A percentile compares a stretch with the other conserved stretches of the same genome.
These are phyloP conservation scores for Sylvicola fuscatus DNA, from an alignment of 2,888 invertebrate species.

Conservation along the genomic window DNA sequence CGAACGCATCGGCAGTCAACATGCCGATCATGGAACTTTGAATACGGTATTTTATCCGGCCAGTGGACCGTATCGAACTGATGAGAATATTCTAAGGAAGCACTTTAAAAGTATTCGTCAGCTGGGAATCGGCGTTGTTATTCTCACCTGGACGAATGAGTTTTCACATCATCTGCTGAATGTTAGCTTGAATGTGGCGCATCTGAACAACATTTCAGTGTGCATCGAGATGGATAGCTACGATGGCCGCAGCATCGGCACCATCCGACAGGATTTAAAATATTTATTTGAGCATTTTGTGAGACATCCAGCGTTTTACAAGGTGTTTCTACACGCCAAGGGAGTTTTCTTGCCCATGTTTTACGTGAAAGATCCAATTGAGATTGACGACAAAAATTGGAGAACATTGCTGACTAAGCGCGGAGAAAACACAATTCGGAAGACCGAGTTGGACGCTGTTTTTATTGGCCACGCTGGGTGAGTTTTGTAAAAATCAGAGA, in stretches of 20 bases:
- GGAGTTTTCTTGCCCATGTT: conserved; percentile 29
- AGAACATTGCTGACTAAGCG: conserved; percentile 20
- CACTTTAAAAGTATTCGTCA: conserved; percentile 38
- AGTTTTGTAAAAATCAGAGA: conserved; percentile 4
- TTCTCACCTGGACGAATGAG: conserved; percentile 34
- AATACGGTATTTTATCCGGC: conserved; percentile 23
- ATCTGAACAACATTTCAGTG: conserved; percentile 29
- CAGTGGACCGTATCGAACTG: conserved; percentile 19
- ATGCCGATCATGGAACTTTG: conserved; percentile 6
- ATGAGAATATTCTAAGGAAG: conserved; percentile 24
- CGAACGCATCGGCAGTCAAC: neutral
- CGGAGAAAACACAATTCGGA: conserved; percentile 25
- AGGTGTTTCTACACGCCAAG: conserved; percentile 18
- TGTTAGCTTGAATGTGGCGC: conserved; percentile 23
- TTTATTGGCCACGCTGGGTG: conserved; percentile 32
- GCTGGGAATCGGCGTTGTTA: conserved; percentile 36
- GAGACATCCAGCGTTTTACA: conserved; percentile 17
- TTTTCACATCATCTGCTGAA: conserved; percentile 24
- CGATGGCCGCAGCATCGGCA: conserved; percentile 27
- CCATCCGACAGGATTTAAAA: conserved; percentile 26
- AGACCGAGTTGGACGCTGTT: conserved; percentile 32
- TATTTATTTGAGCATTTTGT: conserved; percentile 7
- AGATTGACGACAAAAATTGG: conserved; percentile 25
- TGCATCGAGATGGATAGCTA: conserved; percentile 39
- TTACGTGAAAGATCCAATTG: conserved; percentile 39